Conservation (phyloP, 2,888 invertebrate genomes). For the Nemurella pictetii region DNA sequence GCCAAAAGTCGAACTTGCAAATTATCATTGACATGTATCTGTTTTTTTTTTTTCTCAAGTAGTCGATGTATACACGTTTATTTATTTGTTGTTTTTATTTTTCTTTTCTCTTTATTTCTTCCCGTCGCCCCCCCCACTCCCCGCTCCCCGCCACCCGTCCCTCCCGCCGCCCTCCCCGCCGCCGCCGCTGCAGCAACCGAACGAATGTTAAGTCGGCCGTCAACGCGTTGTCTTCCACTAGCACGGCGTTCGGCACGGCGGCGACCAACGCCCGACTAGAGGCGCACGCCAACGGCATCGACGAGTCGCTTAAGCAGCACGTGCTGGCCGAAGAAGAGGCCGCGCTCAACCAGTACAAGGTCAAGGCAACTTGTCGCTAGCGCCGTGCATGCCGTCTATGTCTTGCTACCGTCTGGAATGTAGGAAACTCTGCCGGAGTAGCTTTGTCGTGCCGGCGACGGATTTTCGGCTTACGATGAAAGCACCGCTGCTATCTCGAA, state of each 20-base stretch:
- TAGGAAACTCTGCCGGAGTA: too few relatives aligned
- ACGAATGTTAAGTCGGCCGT: slow-evolving; percentile 89
- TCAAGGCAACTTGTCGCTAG: too few relatives aligned
- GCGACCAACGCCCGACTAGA: slow-evolving; percentile 74
- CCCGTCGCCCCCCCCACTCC: slow-evolving; percentile 38
- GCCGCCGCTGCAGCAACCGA: slow-evolving; percentile 67
- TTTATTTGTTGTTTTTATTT: slow-evolving; percentile 41
- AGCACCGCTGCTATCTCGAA: too few relatives aligned
- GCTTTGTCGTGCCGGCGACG: too few relatives aligned
- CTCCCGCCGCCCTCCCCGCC: slow-evolving; percentile 30
- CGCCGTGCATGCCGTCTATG: too few relatives aligned
- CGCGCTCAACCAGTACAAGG: slow-evolving; percentile 94
- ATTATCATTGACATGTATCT: not conserved
- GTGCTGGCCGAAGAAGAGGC: slow-evolving; percentile 95
- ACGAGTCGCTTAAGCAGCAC: slow-evolving; percentile 82
- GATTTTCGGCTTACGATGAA: too few relatives aligned
- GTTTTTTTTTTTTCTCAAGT: slow-evolving; percentile 21
- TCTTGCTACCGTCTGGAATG: too few relatives aligned
- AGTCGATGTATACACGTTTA: slow-evolving; percentile 36
- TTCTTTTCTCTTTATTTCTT: slow-evolving; percentile 40
- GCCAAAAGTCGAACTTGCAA: not conserved
- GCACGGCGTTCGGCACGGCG: slow-evolving; percentile 84
- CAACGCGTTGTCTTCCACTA: slow-evolving; percentile 84
- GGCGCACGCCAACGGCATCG: slow-evolving; percentile 70
- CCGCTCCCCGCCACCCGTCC: slow-evolving; percentile 19